Percentiles rank a stretch among this genome's conserved stretches.
Evolutionary conservation across 2,797 vertebrate species (phyloP).

Genomic region (Myripristis murdjan): DNA sequence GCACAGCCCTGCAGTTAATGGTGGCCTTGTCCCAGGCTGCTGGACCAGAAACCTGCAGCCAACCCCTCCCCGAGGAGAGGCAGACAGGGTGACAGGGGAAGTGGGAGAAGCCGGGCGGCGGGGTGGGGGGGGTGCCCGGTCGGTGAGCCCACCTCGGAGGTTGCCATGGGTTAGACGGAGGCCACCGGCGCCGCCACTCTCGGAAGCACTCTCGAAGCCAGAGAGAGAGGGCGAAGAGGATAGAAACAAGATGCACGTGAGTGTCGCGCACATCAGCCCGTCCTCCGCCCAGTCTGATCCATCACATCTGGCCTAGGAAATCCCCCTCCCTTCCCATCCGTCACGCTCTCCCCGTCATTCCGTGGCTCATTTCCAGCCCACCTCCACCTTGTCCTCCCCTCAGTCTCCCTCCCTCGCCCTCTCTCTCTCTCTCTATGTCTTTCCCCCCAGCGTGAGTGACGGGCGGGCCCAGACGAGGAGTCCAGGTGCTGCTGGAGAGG

Average conservation of each 20-base stretch:
- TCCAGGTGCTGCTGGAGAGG: constrained; percentile 72
- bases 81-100: constrained; percentile 77
- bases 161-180: constrained; percentile 89
- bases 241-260: constrained; percentile 51
- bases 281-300: constrained; percentile 3
- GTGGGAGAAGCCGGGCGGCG: constrained; percentile 59
- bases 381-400: constrained; percentile 18
- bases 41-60: constrained; percentile 93
- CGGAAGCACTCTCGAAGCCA: constrained; percentile 79
- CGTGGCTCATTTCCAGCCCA: constrained; percentile 22
- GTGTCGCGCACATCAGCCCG: background rate
- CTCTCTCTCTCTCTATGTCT: background rate
- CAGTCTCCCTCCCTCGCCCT: constrained; percentile 43
- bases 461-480: constrained; percentile 37
- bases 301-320: background rate
- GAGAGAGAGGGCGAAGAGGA: constrained; percentile 71
- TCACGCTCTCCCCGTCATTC: background rate
- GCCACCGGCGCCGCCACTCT: constrained; percentile 58
- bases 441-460: constrained; percentile 45
- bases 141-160: constrained; percentile 88
- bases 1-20: constrained; percentile 95
- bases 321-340: background rate
- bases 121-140: constrained; percentile 61
- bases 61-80: constrained; percentile 50
- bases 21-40: constrained; percentile 92